phyloP scores from a whole-genome alignment of 2,113 vertebrate species.

The Platichthys stellatus region DNA sequence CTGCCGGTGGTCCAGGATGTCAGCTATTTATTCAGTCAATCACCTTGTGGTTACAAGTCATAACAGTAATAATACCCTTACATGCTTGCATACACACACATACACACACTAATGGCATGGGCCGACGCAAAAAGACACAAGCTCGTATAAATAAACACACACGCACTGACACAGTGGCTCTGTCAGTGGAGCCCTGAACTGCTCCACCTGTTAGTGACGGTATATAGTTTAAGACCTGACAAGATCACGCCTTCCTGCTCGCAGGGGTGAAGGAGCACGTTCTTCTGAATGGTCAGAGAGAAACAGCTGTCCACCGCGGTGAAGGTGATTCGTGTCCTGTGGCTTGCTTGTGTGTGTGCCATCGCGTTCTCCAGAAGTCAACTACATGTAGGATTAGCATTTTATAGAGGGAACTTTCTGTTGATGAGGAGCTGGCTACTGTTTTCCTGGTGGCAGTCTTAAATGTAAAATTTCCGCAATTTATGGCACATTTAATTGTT shows the following conservation, averaged over 20 bases:
- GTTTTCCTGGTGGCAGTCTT: background rate
- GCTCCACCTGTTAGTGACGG: conserved; percentile 60
- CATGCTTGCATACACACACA: conserved; percentile 20
- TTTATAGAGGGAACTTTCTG: background rate
- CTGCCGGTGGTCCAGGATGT: conserved; percentile 50
- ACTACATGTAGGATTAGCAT: conserved; percentile 4
- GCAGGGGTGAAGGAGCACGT: conserved; percentile 58
- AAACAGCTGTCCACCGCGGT: conserved; percentile 59
- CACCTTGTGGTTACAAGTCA: conserved; percentile 59
- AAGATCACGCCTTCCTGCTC: conserved; percentile 47
- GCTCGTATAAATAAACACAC: conserved; percentile 54
- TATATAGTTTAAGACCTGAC: conserved; percentile 38
- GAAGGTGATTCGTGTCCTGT: conserved; percentile 53
- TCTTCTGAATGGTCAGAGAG: conserved; percentile 45
- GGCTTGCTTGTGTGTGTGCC: background rate
- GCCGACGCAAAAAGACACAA: conserved; percentile 52
- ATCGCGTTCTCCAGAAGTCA: conserved; percentile 24
- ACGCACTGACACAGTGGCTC: conserved; percentile 38
- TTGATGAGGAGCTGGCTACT: background rate
- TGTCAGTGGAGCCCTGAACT: conserved; percentile 40
- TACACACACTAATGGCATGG: background rate
- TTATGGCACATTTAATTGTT: too few relatives aligned
- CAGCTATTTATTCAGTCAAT: conserved; percentile 62
- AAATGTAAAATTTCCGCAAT: too few relatives aligned
- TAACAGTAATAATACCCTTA: conserved; percentile 60